Conservation (phyloP, 2,797 vertebrate species). For the Garrulus glandarius region DNA sequence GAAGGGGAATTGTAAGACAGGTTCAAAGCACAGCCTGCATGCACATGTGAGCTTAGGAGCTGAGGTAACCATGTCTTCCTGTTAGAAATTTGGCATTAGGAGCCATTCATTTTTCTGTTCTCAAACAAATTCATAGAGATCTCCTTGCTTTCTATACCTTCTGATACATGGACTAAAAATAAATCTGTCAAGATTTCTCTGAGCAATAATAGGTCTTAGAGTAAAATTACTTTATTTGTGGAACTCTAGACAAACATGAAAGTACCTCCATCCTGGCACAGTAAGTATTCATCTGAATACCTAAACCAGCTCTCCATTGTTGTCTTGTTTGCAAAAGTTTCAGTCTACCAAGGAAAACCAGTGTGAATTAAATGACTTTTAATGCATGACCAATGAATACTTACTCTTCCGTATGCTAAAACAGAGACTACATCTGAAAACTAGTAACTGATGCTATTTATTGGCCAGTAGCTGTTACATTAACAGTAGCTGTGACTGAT, state of each 20-base stretch:
- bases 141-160: background rate
- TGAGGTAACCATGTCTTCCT: background rate
- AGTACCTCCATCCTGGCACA: background rate
- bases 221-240: background rate
- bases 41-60: background rate
- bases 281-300: background rate
- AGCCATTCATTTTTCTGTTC: background rate
- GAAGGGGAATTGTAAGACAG: background rate
- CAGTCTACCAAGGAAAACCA: background rate
- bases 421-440: background rate
- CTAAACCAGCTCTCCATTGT: background rate
- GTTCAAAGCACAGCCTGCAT: background rate
- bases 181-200: background rate
- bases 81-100: background rate
- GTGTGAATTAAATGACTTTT: background rate
- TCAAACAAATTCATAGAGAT: background rate
- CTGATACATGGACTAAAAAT: accelerated
- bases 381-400: background rate
- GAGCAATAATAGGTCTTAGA: background rate
- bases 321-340: background rate
- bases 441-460: background rate
- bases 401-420: background rate
- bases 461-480: background rate
- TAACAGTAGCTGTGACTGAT: background rate
- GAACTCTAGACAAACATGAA: background rate